Conservation (phyloP, 2,113 vertebrate species). For the Agelaius phoeniceus region DNA sequence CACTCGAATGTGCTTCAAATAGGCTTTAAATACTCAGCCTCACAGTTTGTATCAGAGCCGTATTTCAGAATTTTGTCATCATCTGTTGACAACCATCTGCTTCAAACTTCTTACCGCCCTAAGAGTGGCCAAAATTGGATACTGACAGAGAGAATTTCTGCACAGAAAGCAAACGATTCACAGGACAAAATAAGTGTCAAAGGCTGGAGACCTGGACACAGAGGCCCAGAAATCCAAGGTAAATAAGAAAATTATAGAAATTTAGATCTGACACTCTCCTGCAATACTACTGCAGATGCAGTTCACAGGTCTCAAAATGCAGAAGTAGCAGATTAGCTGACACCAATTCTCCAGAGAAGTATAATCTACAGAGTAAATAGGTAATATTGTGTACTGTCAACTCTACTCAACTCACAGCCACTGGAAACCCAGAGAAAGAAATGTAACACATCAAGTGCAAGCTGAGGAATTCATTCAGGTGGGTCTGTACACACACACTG, state of each 20-base stretch:
- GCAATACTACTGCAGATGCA: not conserved
- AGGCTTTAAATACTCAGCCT: slow-evolving; percentile 17
- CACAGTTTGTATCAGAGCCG: slow-evolving; percentile 1
- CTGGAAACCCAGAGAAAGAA: not conserved
- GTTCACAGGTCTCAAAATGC: not conserved
- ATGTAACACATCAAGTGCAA: not conserved
- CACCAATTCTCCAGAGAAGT: not conserved
- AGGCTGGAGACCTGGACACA: not conserved
- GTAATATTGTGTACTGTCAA: slow-evolving; percentile 20
- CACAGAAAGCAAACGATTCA: not conserved
- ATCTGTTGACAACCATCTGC: slow-evolving; percentile 37
- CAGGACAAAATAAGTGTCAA: not conserved
- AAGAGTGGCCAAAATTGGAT: not conserved
- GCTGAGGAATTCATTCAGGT: not conserved
- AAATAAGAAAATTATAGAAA: not conserved
- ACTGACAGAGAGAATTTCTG: not conserved
- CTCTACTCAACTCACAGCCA: slow-evolving; percentile 13
- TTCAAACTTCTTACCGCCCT: not conserved
- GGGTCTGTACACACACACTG: not conserved
- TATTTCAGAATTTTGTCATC: slow-evolving; percentile 14
- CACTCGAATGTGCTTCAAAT: not conserved
- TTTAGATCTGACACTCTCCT: not conserved
- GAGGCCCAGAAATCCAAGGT: not conserved
- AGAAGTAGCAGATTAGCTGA: not conserved
- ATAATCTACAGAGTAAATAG: slow-evolving; percentile 23